phyloP scores from a whole-genome alignment of 2,888 invertebrate genomes.

The Brenthis daphne region DNA sequence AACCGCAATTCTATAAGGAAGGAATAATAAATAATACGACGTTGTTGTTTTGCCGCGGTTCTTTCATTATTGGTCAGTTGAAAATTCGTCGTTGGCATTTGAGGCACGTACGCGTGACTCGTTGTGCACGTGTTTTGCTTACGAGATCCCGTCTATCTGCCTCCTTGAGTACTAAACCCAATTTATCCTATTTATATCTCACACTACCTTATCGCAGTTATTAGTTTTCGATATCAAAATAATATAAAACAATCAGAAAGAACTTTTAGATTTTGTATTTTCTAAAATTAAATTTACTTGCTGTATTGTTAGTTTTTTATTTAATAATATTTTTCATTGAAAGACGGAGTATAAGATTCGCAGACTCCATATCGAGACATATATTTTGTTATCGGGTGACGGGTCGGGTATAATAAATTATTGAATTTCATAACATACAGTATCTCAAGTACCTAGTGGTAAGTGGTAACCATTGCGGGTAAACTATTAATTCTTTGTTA shows the following conservation, averaged over 20 bases:
- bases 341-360: no score
- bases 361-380: no score
- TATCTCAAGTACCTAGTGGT: no score
- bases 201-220: slow-evolving; percentile 30
- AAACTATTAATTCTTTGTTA: no score
- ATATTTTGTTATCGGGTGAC: no score
- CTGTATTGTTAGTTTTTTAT: no score
- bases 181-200: slow-evolving; percentile 37
- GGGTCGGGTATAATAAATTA: no score
- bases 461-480: no score
- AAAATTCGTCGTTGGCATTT: slow-evolving; percentile 32
- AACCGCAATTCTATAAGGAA: slow-evolving; percentile 13
- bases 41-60: slow-evolving; percentile 28
- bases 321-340: no score
- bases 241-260: not conserved
- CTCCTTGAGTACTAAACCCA: slow-evolving; percentile 33
- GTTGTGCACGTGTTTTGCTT: slow-evolving; percentile 40
- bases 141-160: slow-evolving; percentile 35
- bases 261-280: no score
- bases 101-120: slow-evolving; percentile 40
- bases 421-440: no score
- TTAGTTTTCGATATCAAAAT: slow-evolving; percentile 17
- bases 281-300: no score
- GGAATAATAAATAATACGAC: slow-evolving; percentile 17
- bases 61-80: slow-evolving; percentile 33